Base-by-base conservation (phyloP, 2,113 vertebrate species). In the Rhizomys pruinosus region DNA sequence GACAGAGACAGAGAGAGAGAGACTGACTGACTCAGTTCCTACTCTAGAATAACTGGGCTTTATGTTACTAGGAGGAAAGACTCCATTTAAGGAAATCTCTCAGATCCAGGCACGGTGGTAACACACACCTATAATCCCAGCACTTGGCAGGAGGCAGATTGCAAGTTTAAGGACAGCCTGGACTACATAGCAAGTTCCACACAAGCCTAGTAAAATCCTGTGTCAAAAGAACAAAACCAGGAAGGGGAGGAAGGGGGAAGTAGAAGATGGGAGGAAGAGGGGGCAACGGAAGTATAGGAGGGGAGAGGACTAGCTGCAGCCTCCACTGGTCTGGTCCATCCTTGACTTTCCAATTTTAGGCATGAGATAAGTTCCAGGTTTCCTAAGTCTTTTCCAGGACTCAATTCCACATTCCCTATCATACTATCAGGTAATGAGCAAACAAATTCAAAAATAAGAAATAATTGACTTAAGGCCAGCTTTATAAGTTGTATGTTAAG, bases 401-500 rank as follows among this genome's bases (percentile, higher is more conserved):
- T 86, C 52, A 85, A 90, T 79, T 85, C 79, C 63, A 25, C 37
- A 68, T 82, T 92, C 80, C 87, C 79, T 92, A 39, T 61, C n/a
- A 82, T 39, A 25, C 87, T 94, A 29, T 71, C 39, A 84, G 34
- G 25, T 71, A 78, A 77, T 66, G 90, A 93, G 29, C 17, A 71
- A 22, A 55, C 79, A 90, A 69, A 85, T 90, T 91, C 20, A 59
- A 94, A 92, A 94, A 66, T 55, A 71, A 86, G 71, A 87, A 72
- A 64, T 63, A 84, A 39, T 19, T 89, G 84, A 94, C 80, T 69
- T 89, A 23, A 55, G 29, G 44, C 59, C 79, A 61, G 16, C 34
- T 91, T 79, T 34, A 47, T 74, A 91, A 87, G 3, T 52, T 16
- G 19, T 16, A 12, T 11, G n/a, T 90, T 88, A 90, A 93, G 72